These are phyloP conservation scores for Scaptomyza reducta DNA, from an alignment of 2,888 invertebrate species.

Conservation along the genomic window DNA sequence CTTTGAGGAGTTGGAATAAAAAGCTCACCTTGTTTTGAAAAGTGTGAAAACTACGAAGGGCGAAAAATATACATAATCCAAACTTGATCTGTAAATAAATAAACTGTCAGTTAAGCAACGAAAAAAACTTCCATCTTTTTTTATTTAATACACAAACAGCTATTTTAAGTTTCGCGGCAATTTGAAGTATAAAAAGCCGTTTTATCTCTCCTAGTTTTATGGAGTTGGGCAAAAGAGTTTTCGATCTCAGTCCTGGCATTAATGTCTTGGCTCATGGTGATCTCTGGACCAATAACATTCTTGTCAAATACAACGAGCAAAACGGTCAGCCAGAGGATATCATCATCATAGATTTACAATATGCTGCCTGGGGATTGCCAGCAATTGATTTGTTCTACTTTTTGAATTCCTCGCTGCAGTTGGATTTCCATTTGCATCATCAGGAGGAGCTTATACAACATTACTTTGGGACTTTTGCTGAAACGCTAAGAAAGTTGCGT, in stretches of 20 bases:
- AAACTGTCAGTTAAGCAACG: too few species aligned
- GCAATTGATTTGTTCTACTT: constrained; percentile 83
- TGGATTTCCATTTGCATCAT: constrained; percentile 75
- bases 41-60: too few species aligned
- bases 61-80: too few species aligned
- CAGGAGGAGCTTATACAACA: constrained; percentile 81
- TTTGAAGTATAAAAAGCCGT: too few species aligned
- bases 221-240: constrained; percentile 76
- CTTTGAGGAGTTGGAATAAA: constrained; percentile 42
- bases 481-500: constrained; percentile 70
- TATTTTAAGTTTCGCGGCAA: too few species aligned
- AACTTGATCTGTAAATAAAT: too few species aligned
- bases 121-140: too few species aligned
- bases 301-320: constrained; percentile 76
- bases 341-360: constrained; percentile 83
- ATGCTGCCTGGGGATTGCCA: constrained; percentile 83
- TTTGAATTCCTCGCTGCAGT: constrained; percentile 80
- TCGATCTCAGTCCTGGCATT: constrained; percentile 69
- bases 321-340: constrained; percentile 75
- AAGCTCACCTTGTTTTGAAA: too few species aligned
- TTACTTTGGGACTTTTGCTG: constrained; percentile 73
- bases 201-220: too few species aligned
- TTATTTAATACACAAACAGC: too few species aligned
- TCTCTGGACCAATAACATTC: constrained; percentile 83
- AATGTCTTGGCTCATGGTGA: constrained; percentile 83